Base-by-base conservation (phyloP, 2,797 vertebrate genomes). In the Micrastur ruficollis region DNA sequence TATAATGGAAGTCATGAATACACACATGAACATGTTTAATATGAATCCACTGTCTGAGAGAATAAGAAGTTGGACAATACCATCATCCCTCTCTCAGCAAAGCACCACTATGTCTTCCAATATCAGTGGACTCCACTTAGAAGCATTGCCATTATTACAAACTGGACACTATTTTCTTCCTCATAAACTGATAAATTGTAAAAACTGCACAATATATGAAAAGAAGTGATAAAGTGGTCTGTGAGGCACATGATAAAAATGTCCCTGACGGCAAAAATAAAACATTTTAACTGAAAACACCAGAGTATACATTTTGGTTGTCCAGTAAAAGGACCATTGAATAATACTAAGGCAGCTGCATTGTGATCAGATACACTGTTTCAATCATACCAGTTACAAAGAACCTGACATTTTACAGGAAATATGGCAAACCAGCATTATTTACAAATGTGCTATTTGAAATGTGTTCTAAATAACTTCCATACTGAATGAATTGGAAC, bases 1-100 rank as follows among this genome's bases (percentile, higher is more conserved):
- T 20, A 40, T 9, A 67, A 61, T 42, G 14, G 36, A 74, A 79
- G 22, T 12, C 38, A 56, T 4, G 9, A 56, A 72, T 53, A 38
- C 0, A 1, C 7, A 29, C 3, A n/a, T 0, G 0, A 65, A 63
- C 34, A 15, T 8, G 16, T 62, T 68, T 21, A 73, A 66, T 13
- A 23, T 4, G 9, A 81, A 32, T 27, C 19, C 32, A 14, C 3
- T 56, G 4, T 32, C 34, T 66, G 23, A 85, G 17, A 79, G 34
- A 78, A 21, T 29, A 74, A 80, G 53, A 67, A 70, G 8, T 9
- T 63, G 44, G 31, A 55, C n/a, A 67, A 63, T 8, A 36, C 2
- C 6, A 56, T 36, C 36, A 81, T 12, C 12, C 40, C 75, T 26
- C 22, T 58, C 22, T 27, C 68, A 70, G 12, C 19, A 86, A 86